Base-by-base conservation (phyloP, 2,888 invertebrate genomes). In the Sycophila texana region DNA sequence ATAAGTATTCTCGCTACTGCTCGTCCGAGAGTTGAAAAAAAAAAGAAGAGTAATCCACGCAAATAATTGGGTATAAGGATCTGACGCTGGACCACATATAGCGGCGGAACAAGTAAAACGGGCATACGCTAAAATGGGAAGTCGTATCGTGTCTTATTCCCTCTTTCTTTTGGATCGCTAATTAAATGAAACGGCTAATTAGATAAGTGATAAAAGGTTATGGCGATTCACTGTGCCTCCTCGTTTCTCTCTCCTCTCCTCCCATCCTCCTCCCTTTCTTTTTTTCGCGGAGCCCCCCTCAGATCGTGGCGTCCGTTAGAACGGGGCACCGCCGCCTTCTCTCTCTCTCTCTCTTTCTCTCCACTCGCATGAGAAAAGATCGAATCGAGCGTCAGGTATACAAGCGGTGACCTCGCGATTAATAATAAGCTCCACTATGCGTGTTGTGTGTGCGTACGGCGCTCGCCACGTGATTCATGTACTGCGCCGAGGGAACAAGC, bases 161-260 rank as follows among this genome's bases (percentile, higher is more conserved):
- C 26, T 72, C 18, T 63, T n/a, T 74, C 49, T 39, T 49, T n/a
- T 7, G 51, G 63, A 76, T 83, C 84, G 84, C 85, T 87, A 86
- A 87, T 87, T 87, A 86, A 86, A 87, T 85, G 85, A 85, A 85
- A 86, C 83, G 83, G 83, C 84, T 87, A 87, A 87, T 88, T 88
- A 87, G 85, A 87, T 86, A 85, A 87, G 84, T 85, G 87, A 87
- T 87, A 85, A 84, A 84, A 83, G 85, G 83, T 85, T 84, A 84
- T 84, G 82, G 84, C 77, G 82, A 74, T 20, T 67, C 77, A 68
- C 68, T 61, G 67, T 77, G 47, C 57, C 30, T 53, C 47, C 51
- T 51, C 58, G 4, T 58, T 66, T 49, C 67, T 74, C 51, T 68
- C 53, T 70, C 67, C 16, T 26, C 22, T 47, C 12, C 61, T 49